These are phyloP conservation scores for Leptopilina boulardi DNA, from an alignment of 1,140 invertebrate genomes.

Conservation along the genomic window DNA sequence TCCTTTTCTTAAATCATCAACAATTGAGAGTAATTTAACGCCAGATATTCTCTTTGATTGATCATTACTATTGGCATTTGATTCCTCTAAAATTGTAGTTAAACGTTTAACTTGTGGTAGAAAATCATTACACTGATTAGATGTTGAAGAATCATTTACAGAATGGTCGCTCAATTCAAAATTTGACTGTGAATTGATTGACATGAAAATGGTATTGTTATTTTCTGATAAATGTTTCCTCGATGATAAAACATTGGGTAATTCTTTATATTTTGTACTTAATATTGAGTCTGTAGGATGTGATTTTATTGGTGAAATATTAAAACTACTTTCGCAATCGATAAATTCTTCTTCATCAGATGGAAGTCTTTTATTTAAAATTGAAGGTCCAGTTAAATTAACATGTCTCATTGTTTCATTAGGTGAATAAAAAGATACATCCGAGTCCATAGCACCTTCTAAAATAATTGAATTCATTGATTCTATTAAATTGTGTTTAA, in stretches of 20 bases:
- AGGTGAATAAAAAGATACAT: neutral
- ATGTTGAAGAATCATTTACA: neutral
- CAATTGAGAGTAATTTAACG: neutral
- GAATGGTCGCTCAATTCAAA: neutral
- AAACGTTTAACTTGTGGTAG: neutral
- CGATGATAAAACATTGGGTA: neutral
- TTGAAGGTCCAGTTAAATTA: too few species aligned
- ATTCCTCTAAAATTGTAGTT: constrained; percentile 14
- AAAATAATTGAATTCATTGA: neutral
- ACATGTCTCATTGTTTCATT: neutral
- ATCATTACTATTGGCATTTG: neutral
- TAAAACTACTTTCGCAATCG: neutral
- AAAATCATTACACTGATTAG: neutral
- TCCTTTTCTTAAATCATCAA: neutral
- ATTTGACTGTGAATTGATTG: neutral
- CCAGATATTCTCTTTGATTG: neutral
- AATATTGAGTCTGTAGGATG: neutral
- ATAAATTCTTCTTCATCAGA: neutral
- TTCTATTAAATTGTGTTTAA: neutral
- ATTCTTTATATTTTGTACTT: neutral
- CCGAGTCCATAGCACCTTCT: constrained; percentile 5
- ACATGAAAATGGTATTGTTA: neutral
- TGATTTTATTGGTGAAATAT: neutral
- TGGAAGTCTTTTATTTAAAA: neutral
- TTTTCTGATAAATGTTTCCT: neutral